A percentile compares a stretch with the other conserved stretches of the same genome.
Evolutionary conservation across 2,888 invertebrate genomes (phyloP).

Genomic region (Drosophila subsilvestris): DNA sequence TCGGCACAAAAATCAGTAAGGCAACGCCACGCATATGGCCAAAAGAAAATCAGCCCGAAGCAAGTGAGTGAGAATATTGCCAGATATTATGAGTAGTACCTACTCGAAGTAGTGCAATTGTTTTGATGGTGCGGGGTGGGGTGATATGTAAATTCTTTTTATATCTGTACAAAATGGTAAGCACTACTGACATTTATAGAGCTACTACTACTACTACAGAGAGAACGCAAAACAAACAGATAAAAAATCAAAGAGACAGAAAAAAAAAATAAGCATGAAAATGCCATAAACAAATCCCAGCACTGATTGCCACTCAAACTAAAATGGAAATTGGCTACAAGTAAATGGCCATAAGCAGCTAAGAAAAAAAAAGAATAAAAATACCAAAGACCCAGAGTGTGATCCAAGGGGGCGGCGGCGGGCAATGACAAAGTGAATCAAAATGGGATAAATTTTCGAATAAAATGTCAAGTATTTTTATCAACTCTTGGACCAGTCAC

Average conservation of each 20-base stretch:
- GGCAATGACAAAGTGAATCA: slow-evolving; percentile 33
- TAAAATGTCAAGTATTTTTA: slow-evolving; percentile 27
- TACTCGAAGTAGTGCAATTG: too few relatives aligned
- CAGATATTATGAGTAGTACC: not conserved
- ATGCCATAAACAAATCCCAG: slow-evolving; percentile 56
- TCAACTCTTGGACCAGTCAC: not conserved
- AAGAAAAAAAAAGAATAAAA: slow-evolving; percentile 11
- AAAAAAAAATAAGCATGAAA: slow-evolving; percentile 61
- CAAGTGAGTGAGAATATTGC: slow-evolving; percentile 17
- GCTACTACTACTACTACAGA: too few relatives aligned
- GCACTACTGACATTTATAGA: too few relatives aligned
- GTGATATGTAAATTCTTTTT: too few relatives aligned
- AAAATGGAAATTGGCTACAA: slow-evolving; percentile 63
- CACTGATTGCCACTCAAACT: slow-evolving; percentile 63
- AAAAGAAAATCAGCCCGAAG: slow-evolving; percentile 15
- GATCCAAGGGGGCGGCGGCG: not conserved
- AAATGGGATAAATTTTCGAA: slow-evolving; percentile 33
- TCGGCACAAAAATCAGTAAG: slow-evolving; percentile 14
- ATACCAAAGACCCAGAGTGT: not conserved
- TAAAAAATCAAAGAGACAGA: slow-evolving; percentile 50
- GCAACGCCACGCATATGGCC: slow-evolving; percentile 22
- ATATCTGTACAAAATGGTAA: too few relatives aligned
- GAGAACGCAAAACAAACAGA: slow-evolving; percentile 48
- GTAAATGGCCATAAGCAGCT: slow-evolving; percentile 58
- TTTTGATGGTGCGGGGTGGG: too few relatives aligned